Percentiles rank a stretch among this genome's conserved stretches.
These are phyloP conservation scores for Tenebrosternarchus preto DNA, from an alignment of 2,113 vertebrate genomes.

Conservation along the genomic window DNA sequence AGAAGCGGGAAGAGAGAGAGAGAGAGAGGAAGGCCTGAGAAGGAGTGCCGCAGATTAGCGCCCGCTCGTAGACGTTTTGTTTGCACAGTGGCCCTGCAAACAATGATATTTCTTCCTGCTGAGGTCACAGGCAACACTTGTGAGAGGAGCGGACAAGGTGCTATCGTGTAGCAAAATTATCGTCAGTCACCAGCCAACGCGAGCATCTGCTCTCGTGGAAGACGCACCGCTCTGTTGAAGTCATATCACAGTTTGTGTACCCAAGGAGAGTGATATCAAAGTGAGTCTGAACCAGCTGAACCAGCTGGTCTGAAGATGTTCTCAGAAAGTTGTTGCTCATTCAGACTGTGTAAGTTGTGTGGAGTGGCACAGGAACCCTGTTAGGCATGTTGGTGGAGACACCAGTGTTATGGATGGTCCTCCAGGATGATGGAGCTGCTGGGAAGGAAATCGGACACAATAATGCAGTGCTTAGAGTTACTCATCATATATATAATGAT, in stretches of 20 bases:
- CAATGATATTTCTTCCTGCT: conserved; percentile 57
- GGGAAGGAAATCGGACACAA: conserved; percentile 12
- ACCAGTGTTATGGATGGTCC: not conserved
- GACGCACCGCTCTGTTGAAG: not conserved
- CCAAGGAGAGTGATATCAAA: not conserved
- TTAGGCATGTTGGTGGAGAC: not conserved
- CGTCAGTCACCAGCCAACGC: not conserved
- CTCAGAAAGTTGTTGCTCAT: not conserved
- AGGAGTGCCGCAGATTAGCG: conserved; percentile 54
- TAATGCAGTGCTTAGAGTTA: too few relatives aligned
- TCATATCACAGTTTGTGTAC: not conserved
- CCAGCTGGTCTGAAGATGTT: not conserved
- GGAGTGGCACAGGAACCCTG: not conserved
- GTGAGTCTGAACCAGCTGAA: not conserved
- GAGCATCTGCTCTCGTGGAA: not conserved
- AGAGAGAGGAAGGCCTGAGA: conserved; percentile 43
- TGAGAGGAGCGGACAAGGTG: conserved; percentile 11
- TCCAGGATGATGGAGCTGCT: conserved; percentile 1
- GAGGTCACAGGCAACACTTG: conserved; percentile 21
- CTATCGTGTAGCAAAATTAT: conserved; percentile 36
- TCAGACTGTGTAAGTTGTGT: not conserved
- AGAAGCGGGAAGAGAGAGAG: conserved; percentile 25
- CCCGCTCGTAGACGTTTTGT: conserved; percentile 30
- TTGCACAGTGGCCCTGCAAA: conserved; percentile 50
- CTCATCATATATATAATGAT: too few relatives aligned